Conservation (phyloP, 30 jellyfish, hydroid and myxozoan species). For the Cassiopea xamachana region DNA sequence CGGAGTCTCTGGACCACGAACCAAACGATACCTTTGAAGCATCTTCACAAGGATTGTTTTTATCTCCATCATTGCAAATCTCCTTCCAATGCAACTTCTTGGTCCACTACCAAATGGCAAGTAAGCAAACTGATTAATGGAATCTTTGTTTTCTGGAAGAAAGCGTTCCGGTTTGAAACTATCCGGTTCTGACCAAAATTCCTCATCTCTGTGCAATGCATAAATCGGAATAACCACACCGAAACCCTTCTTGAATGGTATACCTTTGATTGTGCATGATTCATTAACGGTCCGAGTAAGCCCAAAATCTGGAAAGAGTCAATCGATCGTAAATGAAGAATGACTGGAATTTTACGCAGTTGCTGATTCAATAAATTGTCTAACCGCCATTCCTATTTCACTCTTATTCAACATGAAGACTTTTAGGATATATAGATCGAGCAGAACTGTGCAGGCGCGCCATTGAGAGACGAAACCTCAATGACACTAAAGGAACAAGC, state of each 20-base stretch:
- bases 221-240: slow-evolving; percentile 56
- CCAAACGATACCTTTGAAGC: slow-evolving; percentile 67
- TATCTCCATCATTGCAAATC: slow-evolving; percentile 73
- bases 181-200: slow-evolving; percentile 71
- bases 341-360: too few relatives aligned
- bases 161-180: slow-evolving; percentile 71
- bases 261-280: slow-evolving; percentile 50
- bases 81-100: slow-evolving; percentile 64
- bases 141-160: slow-evolving; percentile 62
- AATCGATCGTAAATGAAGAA: not conserved
- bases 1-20: slow-evolving; percentile 56
- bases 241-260: slow-evolving; percentile 50
- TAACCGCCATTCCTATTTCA: not conserved
- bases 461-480: too few relatives aligned
- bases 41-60: slow-evolving; percentile 42
- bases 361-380: not conserved
- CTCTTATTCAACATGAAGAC: not conserved
- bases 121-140: slow-evolving; percentile 66
- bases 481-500: too few relatives aligned
- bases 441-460: too few relatives aligned
- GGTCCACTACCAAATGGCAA: slow-evolving; percentile 81
- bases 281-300: slow-evolving; percentile 13
- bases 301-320: slow-evolving; percentile 10
- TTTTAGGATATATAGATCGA: too few relatives aligned
- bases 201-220: slow-evolving; percentile 66